Percentiles rank a stretch among this genome's conserved stretches.
These are phyloP conservation scores for Hoplodrina blanda DNA, from an alignment of 2,888 invertebrate genomes.

Conservation along the genomic window DNA sequence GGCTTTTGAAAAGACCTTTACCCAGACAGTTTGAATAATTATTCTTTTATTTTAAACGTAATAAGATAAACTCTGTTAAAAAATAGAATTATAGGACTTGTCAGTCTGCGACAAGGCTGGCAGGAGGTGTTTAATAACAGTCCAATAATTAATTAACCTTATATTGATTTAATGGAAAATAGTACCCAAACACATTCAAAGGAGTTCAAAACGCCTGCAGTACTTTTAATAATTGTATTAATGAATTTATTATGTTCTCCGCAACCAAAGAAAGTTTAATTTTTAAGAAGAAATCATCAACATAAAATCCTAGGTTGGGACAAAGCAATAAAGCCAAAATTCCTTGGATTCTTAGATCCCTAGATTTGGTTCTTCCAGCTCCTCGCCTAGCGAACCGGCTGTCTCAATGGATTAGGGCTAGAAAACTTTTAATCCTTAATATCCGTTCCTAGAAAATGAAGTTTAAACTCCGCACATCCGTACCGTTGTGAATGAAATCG, in stretches of 20 bases:
- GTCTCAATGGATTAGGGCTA: constrained; percentile 75
- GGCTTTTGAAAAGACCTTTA: too few species aligned
- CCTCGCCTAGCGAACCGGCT: constrained; percentile 70
- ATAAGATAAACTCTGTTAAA: too few species aligned
- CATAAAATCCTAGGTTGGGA: constrained; percentile 25
- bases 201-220: too few species aligned
- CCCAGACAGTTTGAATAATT: not conserved
- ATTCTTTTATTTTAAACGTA: too few species aligned
- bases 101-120: too few species aligned
- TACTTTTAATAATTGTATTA: not conserved
- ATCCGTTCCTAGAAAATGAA: constrained; percentile 87
- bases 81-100: not conserved
- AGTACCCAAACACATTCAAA: too few species aligned
- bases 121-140: too few species aligned
- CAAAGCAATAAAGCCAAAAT: constrained; percentile 40
- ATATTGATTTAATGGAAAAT: too few species aligned
- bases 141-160: too few species aligned
- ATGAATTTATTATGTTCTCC: not conserved
- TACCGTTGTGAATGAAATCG: constrained; percentile 70
- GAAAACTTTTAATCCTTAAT: constrained; percentile 87
- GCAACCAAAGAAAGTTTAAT: not conserved
- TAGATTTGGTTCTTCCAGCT: constrained; percentile 61
- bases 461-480: constrained; percentile 82
- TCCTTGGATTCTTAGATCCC: constrained; percentile 44
- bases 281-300: constrained; percentile 20